Base-by-base conservation (phyloP, 2,113 vertebrate genomes). In the Paradoxurus hermaphroditus region DNA sequence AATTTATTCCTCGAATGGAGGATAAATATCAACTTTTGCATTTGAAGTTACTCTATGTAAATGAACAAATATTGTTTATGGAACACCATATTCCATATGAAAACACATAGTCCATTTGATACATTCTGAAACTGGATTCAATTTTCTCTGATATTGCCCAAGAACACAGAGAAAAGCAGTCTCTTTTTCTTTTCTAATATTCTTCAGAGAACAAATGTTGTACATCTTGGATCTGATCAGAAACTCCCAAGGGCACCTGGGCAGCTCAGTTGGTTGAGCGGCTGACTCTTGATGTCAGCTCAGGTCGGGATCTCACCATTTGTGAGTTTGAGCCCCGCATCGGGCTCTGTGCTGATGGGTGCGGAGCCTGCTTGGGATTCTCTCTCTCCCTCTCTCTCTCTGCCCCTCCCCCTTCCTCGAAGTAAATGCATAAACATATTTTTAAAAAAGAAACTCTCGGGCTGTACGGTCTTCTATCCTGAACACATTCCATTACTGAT, bases 11-110 rank as follows among this genome's bases (percentile, higher is more conserved):
- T 90, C 49, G 82, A 79, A 62, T 56, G 9, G 75, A 94, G 84
- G 81, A 83, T 87, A 96, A 95, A 92, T 72, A 79, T 63, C 44
- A 77, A 91, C 36, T 84, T 97, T 91, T 5, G 25, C 49, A 94
- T 92, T 25, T 82, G 72, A 98, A 63, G 44, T 86, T 36, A 85
- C 53, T 53, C 65, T 92, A 84, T 81, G 44, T 65, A 95, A 88
- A 62, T 86, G 88, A 85, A 78, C 53, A 79, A 83, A 92, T 92
- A 97, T n/a, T 90, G 68, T n/a, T 91, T 90, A 29, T 46, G 46
- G 90, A 96, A 96, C 1, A 92, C 67, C 53, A 68, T 67, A 67
- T 90, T 96, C 25, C 79, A 92, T 59, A 86, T 90, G 73, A 90
- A 92, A 96, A 59, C 75, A 86, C 62, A 77, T 29, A 86, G 63